A percentile compares a stretch with the other conserved stretches of the same genome.
These are phyloP conservation scores for Anadara kagoshimensis DNA, from an alignment of 1,140 invertebrate species.

Conservation along the genomic window DNA sequence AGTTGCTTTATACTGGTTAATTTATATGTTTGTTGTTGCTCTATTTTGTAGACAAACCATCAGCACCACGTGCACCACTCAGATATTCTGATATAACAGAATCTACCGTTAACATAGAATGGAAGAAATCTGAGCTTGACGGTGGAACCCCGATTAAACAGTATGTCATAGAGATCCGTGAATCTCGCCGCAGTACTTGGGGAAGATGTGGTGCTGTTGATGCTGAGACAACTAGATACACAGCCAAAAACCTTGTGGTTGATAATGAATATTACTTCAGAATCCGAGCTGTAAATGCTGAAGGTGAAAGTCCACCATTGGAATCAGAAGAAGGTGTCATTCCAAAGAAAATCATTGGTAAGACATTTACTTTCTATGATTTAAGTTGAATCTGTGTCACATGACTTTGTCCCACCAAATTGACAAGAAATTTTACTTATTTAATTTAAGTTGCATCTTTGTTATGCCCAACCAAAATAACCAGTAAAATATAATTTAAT, in stretches of 20 bases:
- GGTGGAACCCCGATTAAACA: slow-evolving; percentile 94
- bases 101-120: slow-evolving; percentile 92
- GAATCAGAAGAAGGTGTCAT: slow-evolving; percentile 84
- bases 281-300: slow-evolving; percentile 90
- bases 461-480: too few species aligned
- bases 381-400: neutral
- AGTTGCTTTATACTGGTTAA: too few species aligned
- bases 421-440: neutral
- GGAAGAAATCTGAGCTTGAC: slow-evolving; percentile 94
- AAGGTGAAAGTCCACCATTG: slow-evolving; percentile 82
- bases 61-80: slow-evolving; percentile 93
- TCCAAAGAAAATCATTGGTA: slow-evolving; percentile 57
- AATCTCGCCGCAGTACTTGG: slow-evolving; percentile 82
- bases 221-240: slow-evolving; percentile 76
- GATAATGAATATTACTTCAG: slow-evolving; percentile 95
- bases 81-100: slow-evolving; percentile 94
- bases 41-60: slow-evolving; percentile 83
- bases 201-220: slow-evolving; percentile 82
- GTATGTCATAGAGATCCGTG: slow-evolving; percentile 96
- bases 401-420: neutral
- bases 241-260: slow-evolving; percentile 81
- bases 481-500: too few species aligned
- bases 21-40: neutral
- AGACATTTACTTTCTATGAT: slow-evolving; percentile 4
- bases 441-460: too few species aligned